Conservation (phyloP, 2,113 vertebrate species). For the Mesoclemmys tuberculata region DNA sequence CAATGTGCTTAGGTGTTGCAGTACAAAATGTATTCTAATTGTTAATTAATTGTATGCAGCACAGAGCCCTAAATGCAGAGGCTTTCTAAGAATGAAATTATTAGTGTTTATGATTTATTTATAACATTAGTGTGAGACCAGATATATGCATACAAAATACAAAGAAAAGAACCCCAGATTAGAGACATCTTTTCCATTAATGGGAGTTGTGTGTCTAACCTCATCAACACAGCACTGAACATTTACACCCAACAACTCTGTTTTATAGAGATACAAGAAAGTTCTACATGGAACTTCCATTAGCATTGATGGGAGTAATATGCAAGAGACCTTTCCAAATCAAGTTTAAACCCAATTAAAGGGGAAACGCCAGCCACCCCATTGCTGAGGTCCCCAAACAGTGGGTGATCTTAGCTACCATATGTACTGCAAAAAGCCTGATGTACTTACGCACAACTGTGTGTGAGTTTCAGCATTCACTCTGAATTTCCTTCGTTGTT, state of each 20-base stretch:
- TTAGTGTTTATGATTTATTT: not conserved
- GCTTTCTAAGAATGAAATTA: not conserved
- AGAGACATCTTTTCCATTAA: not conserved
- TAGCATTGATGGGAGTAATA: not conserved
- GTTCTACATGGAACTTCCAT: not conserved
- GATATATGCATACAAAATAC: not conserved
- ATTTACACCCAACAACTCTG: not conserved
- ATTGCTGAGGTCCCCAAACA: constrained; percentile 18
- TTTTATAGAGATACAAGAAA: not conserved
- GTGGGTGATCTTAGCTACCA: constrained; percentile 66
- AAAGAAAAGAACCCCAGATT: not conserved
- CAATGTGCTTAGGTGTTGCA: rapidly evolving
- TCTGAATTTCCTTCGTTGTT: constrained; percentile 46
- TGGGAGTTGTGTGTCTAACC: not conserved
- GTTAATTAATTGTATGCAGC: not conserved
- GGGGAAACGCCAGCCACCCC: constrained; percentile 37
- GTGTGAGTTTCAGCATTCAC: constrained; percentile 23
- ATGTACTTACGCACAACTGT: constrained; percentile 9
- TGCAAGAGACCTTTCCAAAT: not conserved
- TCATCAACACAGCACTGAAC: not conserved
- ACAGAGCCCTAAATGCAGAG: rapidly evolving
- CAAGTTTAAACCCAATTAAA: not conserved
- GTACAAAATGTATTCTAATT: rapidly evolving
- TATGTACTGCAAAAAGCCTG: constrained; percentile 67
- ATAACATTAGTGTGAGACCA: not conserved